These are phyloP conservation scores for Mormyrops attenuatus DNA, from an alignment of 2,797 vertebrate species.

Conservation along the genomic window DNA sequence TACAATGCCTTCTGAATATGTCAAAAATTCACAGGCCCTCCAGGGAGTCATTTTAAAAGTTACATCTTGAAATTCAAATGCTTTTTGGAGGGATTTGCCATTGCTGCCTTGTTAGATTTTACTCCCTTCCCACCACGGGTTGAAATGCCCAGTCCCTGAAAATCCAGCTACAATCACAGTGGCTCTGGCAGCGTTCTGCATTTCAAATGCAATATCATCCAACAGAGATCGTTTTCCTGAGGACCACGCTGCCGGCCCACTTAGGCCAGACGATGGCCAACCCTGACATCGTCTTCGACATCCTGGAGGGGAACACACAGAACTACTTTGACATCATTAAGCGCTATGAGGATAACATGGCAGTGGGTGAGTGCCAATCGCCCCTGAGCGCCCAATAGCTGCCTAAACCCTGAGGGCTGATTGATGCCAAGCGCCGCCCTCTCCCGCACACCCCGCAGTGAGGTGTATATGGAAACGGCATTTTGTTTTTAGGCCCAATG, in stretches of 20 bases:
- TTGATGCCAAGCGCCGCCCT: not conserved
- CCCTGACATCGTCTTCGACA: constrained; percentile 72
- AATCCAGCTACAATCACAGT: not conserved
- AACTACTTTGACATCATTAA: constrained; percentile 73
- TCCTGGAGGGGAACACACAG: constrained; percentile 66
- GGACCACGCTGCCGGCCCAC: constrained; percentile 53
- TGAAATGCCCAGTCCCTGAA: not conserved
- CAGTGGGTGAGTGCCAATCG: constrained; percentile 61
- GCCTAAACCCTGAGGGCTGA: not conserved
- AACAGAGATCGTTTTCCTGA: constrained; percentile 79
- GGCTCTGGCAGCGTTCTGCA: not conserved
- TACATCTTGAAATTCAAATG: not conserved
- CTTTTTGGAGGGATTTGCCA: not conserved
- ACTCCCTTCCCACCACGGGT: not conserved
- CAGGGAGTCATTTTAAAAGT: not conserved
- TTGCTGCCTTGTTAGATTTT: not conserved
- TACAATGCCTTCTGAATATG: not conserved
- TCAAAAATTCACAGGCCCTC: not conserved
- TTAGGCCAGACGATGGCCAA: constrained; percentile 31
- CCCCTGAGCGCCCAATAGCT: not conserved
- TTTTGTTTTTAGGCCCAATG: not conserved
- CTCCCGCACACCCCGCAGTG: not conserved
- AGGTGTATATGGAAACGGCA: not conserved
- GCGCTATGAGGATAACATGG: constrained; percentile 66
- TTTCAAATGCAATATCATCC: constrained; percentile 24